phyloP scores from a whole-genome alignment of 2,797 vertebrate genomes.

The Zalophus californianus region DNA sequence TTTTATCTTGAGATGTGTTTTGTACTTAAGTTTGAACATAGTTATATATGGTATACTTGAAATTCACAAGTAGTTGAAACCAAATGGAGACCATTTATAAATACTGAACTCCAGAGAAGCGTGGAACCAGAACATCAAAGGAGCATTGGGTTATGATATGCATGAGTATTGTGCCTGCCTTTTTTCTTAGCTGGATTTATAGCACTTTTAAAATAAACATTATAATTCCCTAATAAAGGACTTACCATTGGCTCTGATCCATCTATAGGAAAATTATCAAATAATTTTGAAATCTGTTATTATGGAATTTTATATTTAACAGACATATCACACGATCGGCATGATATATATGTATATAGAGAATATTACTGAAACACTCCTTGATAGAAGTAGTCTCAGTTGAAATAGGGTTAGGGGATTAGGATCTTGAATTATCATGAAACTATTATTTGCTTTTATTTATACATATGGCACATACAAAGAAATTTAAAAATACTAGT shows the following conservation, averaged over 20 bases:
- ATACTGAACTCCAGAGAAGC: not conserved
- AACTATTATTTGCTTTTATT: slow-evolving; percentile 35
- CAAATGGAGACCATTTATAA: slow-evolving; percentile 57
- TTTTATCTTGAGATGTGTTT: slow-evolving; percentile 55
- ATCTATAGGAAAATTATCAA: slow-evolving; percentile 48
- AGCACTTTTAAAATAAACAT: slow-evolving; percentile 53
- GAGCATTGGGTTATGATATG: not conserved
- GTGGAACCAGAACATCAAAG: not conserved
- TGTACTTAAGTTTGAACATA: slow-evolving; percentile 56
- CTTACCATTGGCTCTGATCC: not conserved
- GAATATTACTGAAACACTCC: not conserved
- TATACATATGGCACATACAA: slow-evolving; percentile 10
- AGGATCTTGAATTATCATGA: slow-evolving; percentile 23
- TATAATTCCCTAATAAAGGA: not conserved
- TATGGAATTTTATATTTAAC: slow-evolving; percentile 47
- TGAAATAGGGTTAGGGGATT: not conserved
- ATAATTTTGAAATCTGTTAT: not conserved
- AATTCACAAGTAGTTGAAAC: slow-evolving; percentile 62
- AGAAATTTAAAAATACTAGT: slow-evolving; percentile 18
- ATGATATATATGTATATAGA: not conserved
- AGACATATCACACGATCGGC: not conserved
- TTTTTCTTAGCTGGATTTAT: slow-evolving; percentile 30
- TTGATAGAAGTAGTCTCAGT: slow-evolving; percentile 32
- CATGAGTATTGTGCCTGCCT: not conserved
- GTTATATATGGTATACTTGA: slow-evolving; percentile 32